Percentiles rank a stretch among this genome's conserved stretches.
These are phyloP conservation scores for Nymphalis polychloros DNA, from an alignment of 2,888 invertebrate species.

Conservation along the genomic window DNA sequence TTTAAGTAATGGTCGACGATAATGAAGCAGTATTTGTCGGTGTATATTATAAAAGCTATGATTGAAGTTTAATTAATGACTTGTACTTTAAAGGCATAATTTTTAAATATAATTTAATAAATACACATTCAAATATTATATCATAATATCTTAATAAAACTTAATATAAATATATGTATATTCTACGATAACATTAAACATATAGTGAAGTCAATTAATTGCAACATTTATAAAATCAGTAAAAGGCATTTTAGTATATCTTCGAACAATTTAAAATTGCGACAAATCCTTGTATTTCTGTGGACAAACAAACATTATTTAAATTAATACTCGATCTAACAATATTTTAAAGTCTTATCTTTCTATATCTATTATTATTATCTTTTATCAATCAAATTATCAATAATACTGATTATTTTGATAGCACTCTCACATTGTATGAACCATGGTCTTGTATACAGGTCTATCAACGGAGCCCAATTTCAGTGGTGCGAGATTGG, in stretches of 20 bases:
- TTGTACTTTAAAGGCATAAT: conserved; percentile 1
- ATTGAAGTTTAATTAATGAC: not conserved
- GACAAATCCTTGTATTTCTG: conserved; percentile 10
- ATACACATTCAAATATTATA: conserved; percentile 18
- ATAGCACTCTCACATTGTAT: too few species aligned
- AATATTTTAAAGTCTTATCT: not conserved
- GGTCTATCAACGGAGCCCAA: too few species aligned
- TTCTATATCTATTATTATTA: too few species aligned
- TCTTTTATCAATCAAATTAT: too few species aligned
- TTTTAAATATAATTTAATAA: conserved; percentile 21
- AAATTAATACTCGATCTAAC: not conserved
- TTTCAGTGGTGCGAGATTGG: too few species aligned
- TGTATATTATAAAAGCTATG: too few species aligned
- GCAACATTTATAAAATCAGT: conserved; percentile 35
- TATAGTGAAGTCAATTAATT: conserved; percentile 34
- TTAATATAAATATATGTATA: conserved; percentile 37
- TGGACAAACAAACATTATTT: not conserved
- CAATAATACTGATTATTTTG: too few species aligned
- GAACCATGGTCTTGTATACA: too few species aligned
- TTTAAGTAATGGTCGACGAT: too few species aligned
- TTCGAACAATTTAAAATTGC: conserved; percentile 10
- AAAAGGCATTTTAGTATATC: conserved; percentile 34
- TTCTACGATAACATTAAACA: conserved; percentile 30
- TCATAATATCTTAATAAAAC: conserved; percentile 35
- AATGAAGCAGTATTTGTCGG: too few species aligned